Conservation (phyloP, 2,113 vertebrate genomes). For the Saguinus midas region DNA sequence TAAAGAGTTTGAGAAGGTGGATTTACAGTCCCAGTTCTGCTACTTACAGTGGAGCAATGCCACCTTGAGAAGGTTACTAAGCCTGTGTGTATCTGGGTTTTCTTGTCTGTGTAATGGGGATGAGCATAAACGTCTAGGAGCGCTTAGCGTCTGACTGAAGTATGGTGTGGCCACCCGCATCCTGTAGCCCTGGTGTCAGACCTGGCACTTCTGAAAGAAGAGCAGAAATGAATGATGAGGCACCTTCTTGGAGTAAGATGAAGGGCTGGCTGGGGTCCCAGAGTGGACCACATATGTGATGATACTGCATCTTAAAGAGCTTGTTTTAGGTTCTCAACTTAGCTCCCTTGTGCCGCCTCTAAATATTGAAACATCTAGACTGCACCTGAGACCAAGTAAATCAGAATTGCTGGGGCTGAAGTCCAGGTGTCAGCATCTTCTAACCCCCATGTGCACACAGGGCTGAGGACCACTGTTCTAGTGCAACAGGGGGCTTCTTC, state of each 20-base stretch:
- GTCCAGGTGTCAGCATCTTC: neutral
- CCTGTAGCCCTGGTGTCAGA: neutral
- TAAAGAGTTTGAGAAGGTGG: neutral
- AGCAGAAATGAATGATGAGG: neutral
- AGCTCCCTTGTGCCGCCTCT: neutral
- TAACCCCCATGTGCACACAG: neutral
- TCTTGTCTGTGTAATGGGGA: neutral
- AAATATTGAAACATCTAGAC: neutral
- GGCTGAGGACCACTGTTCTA: neutral
- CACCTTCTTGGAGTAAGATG: neutral
- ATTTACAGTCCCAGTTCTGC: neutral
- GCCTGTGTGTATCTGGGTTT: neutral
- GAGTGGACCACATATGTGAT: neutral
- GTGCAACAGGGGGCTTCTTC: neutral
- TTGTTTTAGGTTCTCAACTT: neutral
- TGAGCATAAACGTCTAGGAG: neutral
- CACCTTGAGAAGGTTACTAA: neutral
- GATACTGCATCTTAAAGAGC: neutral
- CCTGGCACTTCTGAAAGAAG: neutral
- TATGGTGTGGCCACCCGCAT: too few species aligned
- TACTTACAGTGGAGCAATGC: neutral
- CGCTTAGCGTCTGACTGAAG: neutral
- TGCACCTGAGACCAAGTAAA: neutral
- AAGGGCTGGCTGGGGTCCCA: neutral
- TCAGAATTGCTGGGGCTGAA: neutral